Percentiles rank a stretch among this genome's conserved stretches.
Conservation (phyloP, 1,140 invertebrate genomes). For the Paralvinella palmiformis region DNA sequence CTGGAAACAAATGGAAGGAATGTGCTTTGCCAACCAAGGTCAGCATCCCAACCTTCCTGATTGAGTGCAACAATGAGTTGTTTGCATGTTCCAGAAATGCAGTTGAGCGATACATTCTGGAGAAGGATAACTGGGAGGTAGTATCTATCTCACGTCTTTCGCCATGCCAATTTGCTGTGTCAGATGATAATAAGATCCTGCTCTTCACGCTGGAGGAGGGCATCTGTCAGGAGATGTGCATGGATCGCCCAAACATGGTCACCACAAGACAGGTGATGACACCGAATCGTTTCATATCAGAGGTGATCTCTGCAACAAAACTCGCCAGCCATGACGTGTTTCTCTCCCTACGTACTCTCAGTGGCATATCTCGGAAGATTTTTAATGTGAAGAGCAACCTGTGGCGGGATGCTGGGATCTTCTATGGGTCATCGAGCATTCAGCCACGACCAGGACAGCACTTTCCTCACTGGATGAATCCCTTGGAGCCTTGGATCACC, state of each 20-base stretch:
- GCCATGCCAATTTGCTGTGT: conserved; percentile 10
- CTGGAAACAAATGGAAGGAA: background rate
- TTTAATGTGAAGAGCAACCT: conserved; percentile 12
- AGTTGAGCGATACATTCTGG: conserved; percentile 8
- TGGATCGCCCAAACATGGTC: conserved; percentile 1
- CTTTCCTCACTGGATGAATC: background rate
- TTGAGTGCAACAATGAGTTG: background rate
- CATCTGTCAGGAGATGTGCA: conserved; percentile 5
- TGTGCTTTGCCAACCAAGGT: conserved; percentile 9
- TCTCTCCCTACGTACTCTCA: conserved; percentile 3
- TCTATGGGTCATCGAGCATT: background rate
- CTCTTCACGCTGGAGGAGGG: conserved; percentile 12
- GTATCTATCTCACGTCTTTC: background rate
- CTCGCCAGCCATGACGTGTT: conserved; percentile 10
- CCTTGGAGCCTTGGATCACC: background rate
- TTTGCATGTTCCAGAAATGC: conserved; percentile 12
- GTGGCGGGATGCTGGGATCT: conserved; percentile 12
- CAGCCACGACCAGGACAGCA: conserved; percentile 4
- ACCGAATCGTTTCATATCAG: conserved; percentile 9
- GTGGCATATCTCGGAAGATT: conserved; percentile 11
- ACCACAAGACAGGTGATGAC: conserved; percentile 11
- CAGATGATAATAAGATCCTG: background rate
- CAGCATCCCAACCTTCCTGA: background rate
- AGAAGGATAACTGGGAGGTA: background rate
- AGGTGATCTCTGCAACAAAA: conserved; percentile 8